Conservation (phyloP, 2,888 invertebrate genomes). For the Xanthia icteritia region DNA sequence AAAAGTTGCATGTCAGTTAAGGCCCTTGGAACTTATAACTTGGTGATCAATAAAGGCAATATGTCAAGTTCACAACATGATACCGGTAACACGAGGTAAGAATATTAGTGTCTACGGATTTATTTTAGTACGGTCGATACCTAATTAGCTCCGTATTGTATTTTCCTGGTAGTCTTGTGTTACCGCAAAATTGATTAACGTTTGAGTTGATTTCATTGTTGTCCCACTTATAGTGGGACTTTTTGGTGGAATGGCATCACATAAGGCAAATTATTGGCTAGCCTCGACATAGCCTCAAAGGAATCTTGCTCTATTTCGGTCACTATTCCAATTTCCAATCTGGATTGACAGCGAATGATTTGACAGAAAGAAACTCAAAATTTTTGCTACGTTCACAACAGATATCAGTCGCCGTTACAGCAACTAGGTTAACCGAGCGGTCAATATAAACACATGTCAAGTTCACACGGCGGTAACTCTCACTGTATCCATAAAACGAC, state of each 20-base stretch:
- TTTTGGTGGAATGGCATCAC: too few relatives aligned
- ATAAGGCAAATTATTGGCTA: constrained; percentile 2
- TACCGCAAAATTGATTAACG: constrained; percentile 2
- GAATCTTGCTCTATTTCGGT: neutral
- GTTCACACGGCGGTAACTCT: constrained; percentile 55
- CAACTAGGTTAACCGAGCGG: constrained; percentile 41
- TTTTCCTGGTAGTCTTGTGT: constrained; percentile 20
- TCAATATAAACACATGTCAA: constrained; percentile 58
- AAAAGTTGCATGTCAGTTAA: neutral
- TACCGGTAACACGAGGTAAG: neutral
- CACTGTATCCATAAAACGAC: constrained; percentile 41
- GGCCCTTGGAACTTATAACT: constrained; percentile 2
- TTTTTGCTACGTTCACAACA: neutral
- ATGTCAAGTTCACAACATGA: constrained; percentile 46
- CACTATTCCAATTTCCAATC: neutral
- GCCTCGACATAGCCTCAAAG: neutral
- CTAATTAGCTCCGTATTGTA: constrained; percentile 23
- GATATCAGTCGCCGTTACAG: constrained; percentile 5
- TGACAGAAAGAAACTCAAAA: neutral
- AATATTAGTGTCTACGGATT: constrained; percentile 29
- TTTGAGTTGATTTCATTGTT: constrained; percentile 2
- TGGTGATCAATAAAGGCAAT: constrained; percentile 36
- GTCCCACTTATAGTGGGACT: neutral
- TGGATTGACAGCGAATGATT: neutral
- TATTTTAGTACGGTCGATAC: neutral